Evolutionary conservation across 2,888 invertebrate genomes (phyloP), one percentile per base, ranked within the genome.

Genomic region (Linnaemya vulpina): DNA sequence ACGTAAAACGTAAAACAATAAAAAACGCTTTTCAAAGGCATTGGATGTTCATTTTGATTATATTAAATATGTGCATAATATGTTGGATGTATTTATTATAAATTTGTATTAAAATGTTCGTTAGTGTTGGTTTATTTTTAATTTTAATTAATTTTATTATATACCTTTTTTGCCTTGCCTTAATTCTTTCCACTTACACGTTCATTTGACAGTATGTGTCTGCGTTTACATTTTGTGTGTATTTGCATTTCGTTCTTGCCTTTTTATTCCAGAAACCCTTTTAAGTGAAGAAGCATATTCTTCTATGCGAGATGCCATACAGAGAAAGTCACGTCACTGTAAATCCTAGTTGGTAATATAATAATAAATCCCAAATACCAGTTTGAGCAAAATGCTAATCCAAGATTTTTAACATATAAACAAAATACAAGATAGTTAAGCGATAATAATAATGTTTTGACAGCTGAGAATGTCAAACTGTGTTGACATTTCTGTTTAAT

Each of bases 71-170:
- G 40, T 40, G 30, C 51, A 51, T 51, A n/a, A n/a, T n/a, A 55
- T 60, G 38, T 8, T 2, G 13, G 17, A 46, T 25, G 11, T 53
- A 22, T 22, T 74, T 60, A 79, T 79, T 63, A 43, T 35, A 53
- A 63, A 58, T 73, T 60, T 77, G 73, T 58, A 58, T 76, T 83
- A 67, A n/a, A n/a, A 65, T 77, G 60, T 73, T 77, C 77, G 82
- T 77, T 83, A 77, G 82, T 73, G 60, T 11, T 40, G 71, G 77
- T 77, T 83, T 83, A 15, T 78, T 83, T 83, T 83, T 78, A 78
- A 83, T 83, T 83, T 83, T 78, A 78, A 83, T 40, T 40, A 40
- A 40, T 40, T 40, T 40, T 40, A 11, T 40, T 40, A 40, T 40
- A 40, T 40, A 13, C 67, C 74, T 68, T 83, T 71, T 83, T 71